A percentile compares a stretch with the other conserved stretches of the same genome.
phyloP scores from a whole-genome alignment of 2,888 invertebrate genomes.

The Dicroscelio sp. region DNA sequence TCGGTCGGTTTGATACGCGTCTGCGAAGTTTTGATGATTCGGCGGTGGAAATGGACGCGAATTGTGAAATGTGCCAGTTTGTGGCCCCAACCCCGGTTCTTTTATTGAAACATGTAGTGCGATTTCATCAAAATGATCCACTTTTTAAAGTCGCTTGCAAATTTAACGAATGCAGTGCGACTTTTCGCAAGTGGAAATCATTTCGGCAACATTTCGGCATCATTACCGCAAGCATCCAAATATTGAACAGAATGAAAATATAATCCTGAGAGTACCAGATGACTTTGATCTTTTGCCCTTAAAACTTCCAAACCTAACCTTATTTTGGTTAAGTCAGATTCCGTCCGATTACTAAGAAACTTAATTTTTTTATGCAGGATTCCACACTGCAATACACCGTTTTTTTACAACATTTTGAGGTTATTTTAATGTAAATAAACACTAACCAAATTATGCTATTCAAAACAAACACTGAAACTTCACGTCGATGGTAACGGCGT shows the following conservation, averaged over 20 bases:
- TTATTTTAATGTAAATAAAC: neutral
- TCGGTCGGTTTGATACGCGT: neutral
- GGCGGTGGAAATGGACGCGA: too few relatives aligned
- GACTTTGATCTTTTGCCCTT: neutral
- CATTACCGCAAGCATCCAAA: too few relatives aligned
- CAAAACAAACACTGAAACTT: neutral
- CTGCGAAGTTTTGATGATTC: neutral
- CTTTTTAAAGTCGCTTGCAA: too few relatives aligned
- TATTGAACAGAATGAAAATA: too few relatives aligned
- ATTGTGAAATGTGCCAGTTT: neutral
- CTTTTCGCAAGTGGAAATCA: too few relatives aligned
- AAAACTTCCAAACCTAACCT: neutral
- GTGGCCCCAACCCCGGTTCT: neutral
- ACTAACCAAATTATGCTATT: neutral
- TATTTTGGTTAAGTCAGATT: neutral
- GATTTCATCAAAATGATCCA: too few relatives aligned
- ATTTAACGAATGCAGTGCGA: too few relatives aligned
- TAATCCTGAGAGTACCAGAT: neutral
- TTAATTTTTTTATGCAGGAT: neutral
- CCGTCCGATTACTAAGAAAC: neutral
- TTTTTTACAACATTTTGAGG: neutral
- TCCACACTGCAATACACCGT: neutral
- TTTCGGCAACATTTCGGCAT: too few relatives aligned
- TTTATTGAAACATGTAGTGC: neutral
- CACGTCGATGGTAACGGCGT: neutral